Evolutionary conservation across 2,113 vertebrate species (phyloP).

Genomic region (Gobio gobio): DNA sequence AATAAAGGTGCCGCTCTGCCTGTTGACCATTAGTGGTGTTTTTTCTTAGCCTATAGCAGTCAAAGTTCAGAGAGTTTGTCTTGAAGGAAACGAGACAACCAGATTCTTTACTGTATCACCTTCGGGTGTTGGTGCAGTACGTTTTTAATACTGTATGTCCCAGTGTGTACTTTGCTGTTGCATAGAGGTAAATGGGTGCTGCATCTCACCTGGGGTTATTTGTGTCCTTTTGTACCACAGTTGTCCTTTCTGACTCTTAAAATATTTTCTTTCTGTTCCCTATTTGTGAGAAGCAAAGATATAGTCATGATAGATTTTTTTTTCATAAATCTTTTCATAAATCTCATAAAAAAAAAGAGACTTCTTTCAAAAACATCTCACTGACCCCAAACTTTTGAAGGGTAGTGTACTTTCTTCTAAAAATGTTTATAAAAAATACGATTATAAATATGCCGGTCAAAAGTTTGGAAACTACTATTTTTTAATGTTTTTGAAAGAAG

Average conservation of each 20-base stretch:
- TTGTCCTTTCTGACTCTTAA: neutral
- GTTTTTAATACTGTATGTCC: neutral
- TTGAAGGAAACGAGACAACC: neutral
- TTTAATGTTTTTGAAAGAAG: too few relatives aligned
- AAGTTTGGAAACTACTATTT: too few relatives aligned
- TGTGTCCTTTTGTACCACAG: constrained; percentile 3
- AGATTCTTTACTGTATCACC: neutral
- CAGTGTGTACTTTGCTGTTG: neutral
- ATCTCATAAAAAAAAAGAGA: too few relatives aligned
- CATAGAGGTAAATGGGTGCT: neutral
- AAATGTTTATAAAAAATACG: too few relatives aligned
- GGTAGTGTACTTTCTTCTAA: too few relatives aligned
- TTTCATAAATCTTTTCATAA: too few relatives aligned
- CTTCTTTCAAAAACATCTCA: too few relatives aligned
- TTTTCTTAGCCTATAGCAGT: constrained; percentile 24
- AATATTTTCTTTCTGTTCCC: neutral
- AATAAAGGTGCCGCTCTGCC: neutral
- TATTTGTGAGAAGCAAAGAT: too few relatives aligned
- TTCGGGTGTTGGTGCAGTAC: neutral
- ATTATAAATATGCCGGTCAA: too few relatives aligned
- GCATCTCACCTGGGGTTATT: neutral
- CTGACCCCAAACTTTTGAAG: too few relatives aligned
- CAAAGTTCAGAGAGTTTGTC: neutral
- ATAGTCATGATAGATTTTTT: too few relatives aligned
- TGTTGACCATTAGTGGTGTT: constrained; percentile 4